These are phyloP conservation scores for Myiagra hebetior DNA, from an alignment of 2,113 vertebrate species.

Conservation along the genomic window DNA sequence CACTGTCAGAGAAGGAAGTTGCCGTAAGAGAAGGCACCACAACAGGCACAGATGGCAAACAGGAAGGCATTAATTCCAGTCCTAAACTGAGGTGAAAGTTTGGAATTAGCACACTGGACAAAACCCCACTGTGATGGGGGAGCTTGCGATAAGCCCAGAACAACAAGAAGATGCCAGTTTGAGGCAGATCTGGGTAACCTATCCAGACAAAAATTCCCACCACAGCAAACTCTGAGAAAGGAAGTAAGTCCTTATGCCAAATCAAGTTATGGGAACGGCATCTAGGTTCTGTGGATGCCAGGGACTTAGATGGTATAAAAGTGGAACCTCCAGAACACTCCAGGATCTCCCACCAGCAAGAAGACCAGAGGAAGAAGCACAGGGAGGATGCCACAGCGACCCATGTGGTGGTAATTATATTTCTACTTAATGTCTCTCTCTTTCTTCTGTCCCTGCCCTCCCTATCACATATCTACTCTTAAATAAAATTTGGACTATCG, in stretches of 20 bases:
- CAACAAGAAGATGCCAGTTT: neutral
- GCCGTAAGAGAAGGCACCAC: neutral
- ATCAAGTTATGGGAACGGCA: neutral
- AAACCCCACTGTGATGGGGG: neutral
- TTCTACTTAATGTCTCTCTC: neutral
- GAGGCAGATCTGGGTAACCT: neutral
- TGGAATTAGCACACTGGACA: neutral
- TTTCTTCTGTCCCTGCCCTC: neutral
- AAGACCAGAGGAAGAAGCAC: neutral
- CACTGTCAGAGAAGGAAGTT: neutral
- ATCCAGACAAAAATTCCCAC: neutral
- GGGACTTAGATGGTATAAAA: neutral
- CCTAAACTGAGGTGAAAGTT: neutral
- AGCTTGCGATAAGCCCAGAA: neutral
- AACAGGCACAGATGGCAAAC: neutral
- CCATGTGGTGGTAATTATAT: neutral
- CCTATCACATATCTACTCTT: neutral
- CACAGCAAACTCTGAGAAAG: neutral
- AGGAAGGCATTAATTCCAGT: neutral
- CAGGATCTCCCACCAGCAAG: fast-evolving
- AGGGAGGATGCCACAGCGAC: neutral
- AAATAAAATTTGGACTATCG: neutral
- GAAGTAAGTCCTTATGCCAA: neutral
- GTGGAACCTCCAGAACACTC: neutral
- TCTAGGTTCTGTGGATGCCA: fast-evolving